Percentiles rank a stretch among this genome's conserved stretches.
These are phyloP conservation scores for Triops longicaudatus DNA, from an alignment of 1,140 invertebrate genomes.

Conservation along the genomic window DNA sequence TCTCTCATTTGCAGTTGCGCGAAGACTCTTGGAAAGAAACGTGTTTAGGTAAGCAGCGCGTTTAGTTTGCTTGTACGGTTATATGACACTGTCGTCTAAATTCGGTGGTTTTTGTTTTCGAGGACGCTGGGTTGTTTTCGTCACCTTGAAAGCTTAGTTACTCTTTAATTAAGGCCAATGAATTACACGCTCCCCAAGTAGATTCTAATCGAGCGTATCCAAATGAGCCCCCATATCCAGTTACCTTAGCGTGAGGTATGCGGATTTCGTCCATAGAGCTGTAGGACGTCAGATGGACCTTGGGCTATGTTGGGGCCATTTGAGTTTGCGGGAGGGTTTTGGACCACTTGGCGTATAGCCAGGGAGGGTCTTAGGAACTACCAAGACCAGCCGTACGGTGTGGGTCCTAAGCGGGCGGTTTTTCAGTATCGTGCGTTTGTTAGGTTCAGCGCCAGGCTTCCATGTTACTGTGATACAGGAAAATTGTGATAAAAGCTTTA, in stretches of 20 bases:
- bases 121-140: background rate
- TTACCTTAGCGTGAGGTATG: conserved; percentile 11
- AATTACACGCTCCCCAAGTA: too few relatives aligned
- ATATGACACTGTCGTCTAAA: background rate
- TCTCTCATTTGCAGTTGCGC: background rate
- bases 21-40: background rate
- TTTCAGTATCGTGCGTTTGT: conserved; percentile 4
- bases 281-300: background rate
- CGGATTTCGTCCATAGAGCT: background rate
- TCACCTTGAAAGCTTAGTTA: background rate
- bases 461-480: background rate
- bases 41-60: background rate
- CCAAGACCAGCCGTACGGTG: background rate
- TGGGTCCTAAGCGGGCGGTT: background rate
- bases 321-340: conserved; percentile 9
- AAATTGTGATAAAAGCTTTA: conserved; percentile 1
- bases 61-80: background rate
- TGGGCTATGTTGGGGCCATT: conserved; percentile 1
- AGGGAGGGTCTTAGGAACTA: background rate
- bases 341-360: background rate
- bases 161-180: background rate
- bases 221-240: background rate
- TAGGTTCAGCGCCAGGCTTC: background rate
- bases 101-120: background rate
- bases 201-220: too few relatives aligned